phyloP scores from a whole-genome alignment of 2,113 vertebrate genomes.

The Chloebia gouldiae region DNA sequence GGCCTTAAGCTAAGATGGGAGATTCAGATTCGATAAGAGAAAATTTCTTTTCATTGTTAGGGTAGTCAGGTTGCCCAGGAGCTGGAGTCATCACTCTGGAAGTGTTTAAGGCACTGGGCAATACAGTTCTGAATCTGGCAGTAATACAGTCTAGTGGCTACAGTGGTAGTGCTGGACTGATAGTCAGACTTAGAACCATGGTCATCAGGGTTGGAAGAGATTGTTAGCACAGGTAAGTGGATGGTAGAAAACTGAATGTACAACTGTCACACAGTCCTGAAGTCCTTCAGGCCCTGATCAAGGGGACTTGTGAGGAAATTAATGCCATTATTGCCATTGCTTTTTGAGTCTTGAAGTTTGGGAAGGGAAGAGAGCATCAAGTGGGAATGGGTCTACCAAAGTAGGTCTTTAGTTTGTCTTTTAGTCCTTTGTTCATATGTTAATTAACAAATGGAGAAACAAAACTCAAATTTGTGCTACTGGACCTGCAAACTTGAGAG shows the following conservation, averaged over 20 bases:
- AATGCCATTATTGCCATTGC: neutral
- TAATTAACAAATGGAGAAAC: neutral
- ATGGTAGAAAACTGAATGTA: neutral
- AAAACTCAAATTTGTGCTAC: neutral
- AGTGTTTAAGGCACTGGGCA: neutral
- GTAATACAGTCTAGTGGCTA: neutral
- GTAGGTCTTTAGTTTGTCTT: neutral
- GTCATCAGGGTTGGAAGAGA: neutral
- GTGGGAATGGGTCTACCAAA: neutral
- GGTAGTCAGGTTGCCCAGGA: neutral
- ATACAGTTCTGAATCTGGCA: neutral
- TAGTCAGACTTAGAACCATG: neutral
- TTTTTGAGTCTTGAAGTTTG: neutral
- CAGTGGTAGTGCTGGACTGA: neutral
- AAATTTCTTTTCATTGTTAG: neutral
- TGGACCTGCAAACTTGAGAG: neutral
- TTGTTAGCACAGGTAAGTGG: neutral
- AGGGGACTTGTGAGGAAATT: neutral
- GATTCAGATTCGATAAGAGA: neutral
- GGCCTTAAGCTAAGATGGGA: neutral
- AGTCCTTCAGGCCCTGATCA: neutral
- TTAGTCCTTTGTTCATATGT: accelerated
- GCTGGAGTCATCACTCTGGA: neutral
- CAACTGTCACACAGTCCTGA: neutral
- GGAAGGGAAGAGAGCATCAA: neutral